phyloP scores from a whole-genome alignment of 2,113 vertebrate genomes.

The Rhinopithecus roxellana region DNA sequence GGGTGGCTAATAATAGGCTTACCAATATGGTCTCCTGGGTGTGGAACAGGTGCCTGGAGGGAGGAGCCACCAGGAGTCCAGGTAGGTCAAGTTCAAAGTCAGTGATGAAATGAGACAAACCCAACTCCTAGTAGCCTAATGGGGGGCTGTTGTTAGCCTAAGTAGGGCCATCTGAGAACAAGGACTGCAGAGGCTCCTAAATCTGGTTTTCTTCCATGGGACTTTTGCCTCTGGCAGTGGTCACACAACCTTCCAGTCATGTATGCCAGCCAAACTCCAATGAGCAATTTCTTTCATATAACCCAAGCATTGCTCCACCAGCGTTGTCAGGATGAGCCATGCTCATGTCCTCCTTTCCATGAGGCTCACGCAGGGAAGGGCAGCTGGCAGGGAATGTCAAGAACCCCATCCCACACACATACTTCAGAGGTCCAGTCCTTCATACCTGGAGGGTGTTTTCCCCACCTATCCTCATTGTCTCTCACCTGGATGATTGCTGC shows the following conservation, averaged over 20 bases:
- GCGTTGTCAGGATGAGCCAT: not conserved
- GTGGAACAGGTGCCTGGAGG: slow-evolving; percentile 2
- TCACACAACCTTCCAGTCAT: not conserved
- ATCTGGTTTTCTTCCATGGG: not conserved
- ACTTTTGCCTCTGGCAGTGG: not conserved
- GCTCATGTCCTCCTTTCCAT: not conserved
- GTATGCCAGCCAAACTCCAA: not conserved
- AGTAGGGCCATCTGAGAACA: not conserved
- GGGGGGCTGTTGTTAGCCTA: not conserved
- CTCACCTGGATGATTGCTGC: not conserved
- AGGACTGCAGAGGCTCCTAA: not conserved
- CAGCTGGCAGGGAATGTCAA: not conserved
- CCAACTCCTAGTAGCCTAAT: not conserved
- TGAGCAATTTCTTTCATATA: not conserved
- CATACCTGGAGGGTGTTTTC: not conserved
- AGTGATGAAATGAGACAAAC: not conserved
- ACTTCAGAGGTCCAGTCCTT: not conserved
- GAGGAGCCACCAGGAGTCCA: not conserved
- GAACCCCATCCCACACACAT: not conserved
- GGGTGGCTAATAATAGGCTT: slow-evolving; percentile 42
- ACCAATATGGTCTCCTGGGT: slow-evolving; percentile 4
- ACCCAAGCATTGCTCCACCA: not conserved
- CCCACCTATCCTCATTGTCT: not conserved
- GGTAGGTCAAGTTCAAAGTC: slow-evolving; percentile 19
- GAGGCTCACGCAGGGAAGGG: not conserved